Evolutionary conservation across 2,888 invertebrate species (phyloP).

Genomic region (Malthinus seriepunctatus): DNA sequence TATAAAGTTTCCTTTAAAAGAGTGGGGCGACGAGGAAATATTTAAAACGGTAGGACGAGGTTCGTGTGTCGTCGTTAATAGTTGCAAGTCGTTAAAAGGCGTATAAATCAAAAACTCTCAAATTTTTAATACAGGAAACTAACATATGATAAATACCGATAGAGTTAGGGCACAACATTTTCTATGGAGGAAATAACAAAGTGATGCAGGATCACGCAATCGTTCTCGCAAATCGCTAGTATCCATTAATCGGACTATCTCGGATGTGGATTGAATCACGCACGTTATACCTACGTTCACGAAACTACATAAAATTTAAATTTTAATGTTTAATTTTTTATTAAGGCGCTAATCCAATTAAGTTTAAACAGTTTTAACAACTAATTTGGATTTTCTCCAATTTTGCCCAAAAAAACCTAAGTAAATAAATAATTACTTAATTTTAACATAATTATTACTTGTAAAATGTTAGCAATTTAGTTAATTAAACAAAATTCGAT

Average conservation of each 20-base stretch:
- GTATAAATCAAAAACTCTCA: not conserved
- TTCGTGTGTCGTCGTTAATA: not conserved
- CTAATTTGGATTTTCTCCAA: not conserved
- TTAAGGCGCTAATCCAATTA: not conserved
- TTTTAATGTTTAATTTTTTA: not conserved
- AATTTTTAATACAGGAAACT: conserved; percentile 26
- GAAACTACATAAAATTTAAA: conserved; percentile 12
- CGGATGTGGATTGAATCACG: conserved; percentile 38
- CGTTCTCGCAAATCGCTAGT: conserved; percentile 37
- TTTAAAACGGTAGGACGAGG: not conserved
- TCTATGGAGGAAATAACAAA: conserved; percentile 36
- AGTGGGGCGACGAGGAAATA: too few relatives aligned
- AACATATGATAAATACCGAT: conserved; percentile 27
- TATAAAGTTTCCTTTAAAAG: conserved; percentile 5
- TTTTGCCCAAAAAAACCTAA: too few relatives aligned
- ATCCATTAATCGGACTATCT: conserved; percentile 38
- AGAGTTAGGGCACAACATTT: conserved; percentile 26
- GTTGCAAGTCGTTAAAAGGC: not conserved
- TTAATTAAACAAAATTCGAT: too few relatives aligned
- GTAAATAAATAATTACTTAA: too few relatives aligned
- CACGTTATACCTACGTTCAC: conserved; percentile 27
- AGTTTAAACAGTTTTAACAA: not conserved
- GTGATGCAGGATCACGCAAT: conserved; percentile 38
- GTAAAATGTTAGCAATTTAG: too few relatives aligned
- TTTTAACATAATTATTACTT: too few relatives aligned